A percentile compares a stretch with the other conserved stretches of the same genome.
phyloP scores from a whole-genome alignment of 2,113 vertebrate genomes.

The Bambusicola thoracicus region DNA sequence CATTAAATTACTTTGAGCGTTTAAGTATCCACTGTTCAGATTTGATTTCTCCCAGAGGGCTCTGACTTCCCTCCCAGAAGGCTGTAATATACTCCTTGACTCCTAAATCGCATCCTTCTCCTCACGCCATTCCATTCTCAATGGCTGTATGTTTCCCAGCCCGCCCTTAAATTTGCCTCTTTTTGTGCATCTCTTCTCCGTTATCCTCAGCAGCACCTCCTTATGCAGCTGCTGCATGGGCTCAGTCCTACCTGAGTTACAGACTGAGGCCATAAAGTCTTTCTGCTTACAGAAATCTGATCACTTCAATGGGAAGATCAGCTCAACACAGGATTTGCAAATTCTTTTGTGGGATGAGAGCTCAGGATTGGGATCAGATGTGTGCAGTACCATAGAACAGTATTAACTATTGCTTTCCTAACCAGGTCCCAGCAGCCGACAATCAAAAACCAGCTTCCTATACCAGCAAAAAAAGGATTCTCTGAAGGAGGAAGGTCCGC shows the following conservation, averaged over 20 bases:
- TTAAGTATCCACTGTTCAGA: not conserved
- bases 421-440: conserved; percentile 68
- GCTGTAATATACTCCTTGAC: not conserved
- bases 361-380: not conserved
- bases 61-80: not conserved
- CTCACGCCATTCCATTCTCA: not conserved
- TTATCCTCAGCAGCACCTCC: not conserved
- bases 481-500: conserved; percentile 58
- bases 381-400: not conserved
- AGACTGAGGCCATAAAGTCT: not conserved
- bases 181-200: not conserved
- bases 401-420: not conserved
- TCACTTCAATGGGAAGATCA: not conserved
- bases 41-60: not conserved
- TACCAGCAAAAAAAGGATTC: conserved; percentile 69
- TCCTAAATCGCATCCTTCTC: not conserved
- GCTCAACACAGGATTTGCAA: not conserved
- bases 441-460: conserved; percentile 57
- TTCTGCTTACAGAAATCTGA: not conserved
- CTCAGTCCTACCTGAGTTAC: not conserved
- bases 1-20: not conserved
- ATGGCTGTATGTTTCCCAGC: not conserved
- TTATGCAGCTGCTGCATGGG: not conserved
- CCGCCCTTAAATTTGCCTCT: not conserved
- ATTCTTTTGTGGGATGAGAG: not conserved